Conservation (phyloP, 2,113 vertebrate species). For the Empidonax alnorum region DNA sequence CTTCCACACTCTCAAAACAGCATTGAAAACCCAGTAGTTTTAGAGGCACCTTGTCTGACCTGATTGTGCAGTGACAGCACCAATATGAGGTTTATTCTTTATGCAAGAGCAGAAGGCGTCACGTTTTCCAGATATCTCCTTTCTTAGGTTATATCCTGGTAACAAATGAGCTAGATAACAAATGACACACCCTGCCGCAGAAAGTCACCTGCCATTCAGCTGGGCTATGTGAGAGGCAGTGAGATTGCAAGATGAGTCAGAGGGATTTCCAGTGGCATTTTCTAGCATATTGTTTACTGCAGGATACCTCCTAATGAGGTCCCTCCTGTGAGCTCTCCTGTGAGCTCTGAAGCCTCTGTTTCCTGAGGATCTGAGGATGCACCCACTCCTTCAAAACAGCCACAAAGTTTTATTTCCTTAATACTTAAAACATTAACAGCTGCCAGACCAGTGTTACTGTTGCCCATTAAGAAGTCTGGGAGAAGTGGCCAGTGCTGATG, state of each 20-base stretch:
- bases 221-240: fast-evolving
- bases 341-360: not conserved
- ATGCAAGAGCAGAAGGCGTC: not conserved
- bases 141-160: not conserved
- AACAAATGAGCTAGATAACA: not conserved
- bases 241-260: not conserved
- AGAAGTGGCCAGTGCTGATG: not conserved
- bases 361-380: not conserved
- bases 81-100: not conserved
- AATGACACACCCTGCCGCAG: fast-evolving
- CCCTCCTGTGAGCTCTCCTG: not conserved
- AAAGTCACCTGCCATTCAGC: not conserved
- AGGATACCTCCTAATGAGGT: not conserved
- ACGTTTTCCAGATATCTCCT: not conserved
- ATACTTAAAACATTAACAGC: not conserved
- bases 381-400: not conserved
- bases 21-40: not conserved
- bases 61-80: not conserved
- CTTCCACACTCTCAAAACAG: not conserved
- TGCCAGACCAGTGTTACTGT: not conserved
- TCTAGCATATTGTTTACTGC: not conserved
- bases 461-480: not conserved
- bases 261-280: not conserved
- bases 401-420: not conserved
- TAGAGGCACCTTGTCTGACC: not conserved